phyloP scores from a whole-genome alignment of 2,888 invertebrate species.

The Stenurella melanura region DNA sequence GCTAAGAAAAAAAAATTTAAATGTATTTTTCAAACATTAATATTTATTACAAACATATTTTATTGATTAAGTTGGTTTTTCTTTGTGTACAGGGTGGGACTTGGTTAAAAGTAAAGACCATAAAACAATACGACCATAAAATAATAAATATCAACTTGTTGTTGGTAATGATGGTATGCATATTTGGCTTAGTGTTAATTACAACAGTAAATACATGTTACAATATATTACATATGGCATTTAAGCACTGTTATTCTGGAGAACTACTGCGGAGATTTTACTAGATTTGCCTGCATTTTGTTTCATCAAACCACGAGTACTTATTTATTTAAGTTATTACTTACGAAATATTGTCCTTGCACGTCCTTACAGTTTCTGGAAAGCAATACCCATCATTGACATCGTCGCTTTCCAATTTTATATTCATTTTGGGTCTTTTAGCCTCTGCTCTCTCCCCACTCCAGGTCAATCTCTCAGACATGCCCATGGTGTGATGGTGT shows the following conservation, averaged over 20 bases:
- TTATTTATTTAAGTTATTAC: conserved; percentile 50
- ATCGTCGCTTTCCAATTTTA: conserved; percentile 84
- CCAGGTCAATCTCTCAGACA: conserved; percentile 68
- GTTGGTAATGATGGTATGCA: no score
- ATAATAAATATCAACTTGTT: no score
- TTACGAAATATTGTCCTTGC: conserved; percentile 71
- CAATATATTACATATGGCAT: no score
- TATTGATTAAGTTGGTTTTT: no score
- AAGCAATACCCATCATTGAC: conserved; percentile 82
- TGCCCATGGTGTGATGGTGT: conserved; percentile 63
- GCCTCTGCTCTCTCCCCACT: conserved; percentile 75
- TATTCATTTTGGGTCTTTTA: conserved; percentile 79
- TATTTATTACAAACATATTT: not conserved
- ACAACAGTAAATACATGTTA: no score
- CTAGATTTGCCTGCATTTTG: no score
- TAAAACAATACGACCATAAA: no score
- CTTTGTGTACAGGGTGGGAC: no score
- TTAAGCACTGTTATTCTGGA: no score
- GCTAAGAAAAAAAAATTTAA: conserved; percentile 60
- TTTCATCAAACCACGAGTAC: no score
- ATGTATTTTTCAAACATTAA: not conserved
- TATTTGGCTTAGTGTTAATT: no score
- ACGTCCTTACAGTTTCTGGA: conserved; percentile 73
- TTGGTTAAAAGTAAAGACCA: not conserved
- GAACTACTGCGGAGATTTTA: no score